A percentile compares a stretch with the other conserved stretches of the same genome.
These are phyloP conservation scores for Tylochromis polylepis DNA, from an alignment of 2,113 vertebrate species.

Conservation along the genomic window DNA sequence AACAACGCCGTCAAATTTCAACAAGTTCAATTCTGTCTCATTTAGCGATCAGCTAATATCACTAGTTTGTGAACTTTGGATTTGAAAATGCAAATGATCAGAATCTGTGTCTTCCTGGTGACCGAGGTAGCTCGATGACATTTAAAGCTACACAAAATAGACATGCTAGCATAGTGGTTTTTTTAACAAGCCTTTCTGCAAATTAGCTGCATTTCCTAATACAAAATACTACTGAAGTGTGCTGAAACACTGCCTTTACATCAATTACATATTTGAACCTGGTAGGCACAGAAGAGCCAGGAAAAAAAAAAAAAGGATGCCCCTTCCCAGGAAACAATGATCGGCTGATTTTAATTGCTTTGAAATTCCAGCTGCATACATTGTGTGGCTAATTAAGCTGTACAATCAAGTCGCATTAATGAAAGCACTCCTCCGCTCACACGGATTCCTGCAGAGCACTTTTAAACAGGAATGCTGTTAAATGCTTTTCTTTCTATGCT, in stretches of 20 bases:
- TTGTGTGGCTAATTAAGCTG: slow-evolving; percentile 29
- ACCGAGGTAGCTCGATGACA: background rate
- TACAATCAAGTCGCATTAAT: slow-evolving; percentile 14
- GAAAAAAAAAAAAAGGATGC: background rate
- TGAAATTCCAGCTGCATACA: slow-evolving; percentile 26
- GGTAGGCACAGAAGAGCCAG: background rate
- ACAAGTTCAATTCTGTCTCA: background rate
- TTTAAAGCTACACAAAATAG: background rate
- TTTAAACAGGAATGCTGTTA: slow-evolving; percentile 6
- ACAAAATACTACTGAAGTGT: background rate
- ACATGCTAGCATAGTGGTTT: background rate
- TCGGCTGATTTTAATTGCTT: slow-evolving; percentile 28
- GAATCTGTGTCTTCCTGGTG: background rate
- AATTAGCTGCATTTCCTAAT: background rate
- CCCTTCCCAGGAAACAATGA: background rate
- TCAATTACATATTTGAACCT: background rate
- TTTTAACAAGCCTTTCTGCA: background rate
- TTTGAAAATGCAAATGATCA: background rate
- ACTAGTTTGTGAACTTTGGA: background rate
- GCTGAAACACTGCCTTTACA: background rate
- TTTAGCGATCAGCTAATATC: background rate
- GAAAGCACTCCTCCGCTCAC: slow-evolving; percentile 9
- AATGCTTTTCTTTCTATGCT: background rate
- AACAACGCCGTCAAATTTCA: background rate
- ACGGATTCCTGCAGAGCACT: slow-evolving; percentile 10